Percentiles rank a stretch among this genome's conserved stretches.
Conservation (phyloP, 2,888 invertebrate species). For the Quadroppia sp. region DNA sequence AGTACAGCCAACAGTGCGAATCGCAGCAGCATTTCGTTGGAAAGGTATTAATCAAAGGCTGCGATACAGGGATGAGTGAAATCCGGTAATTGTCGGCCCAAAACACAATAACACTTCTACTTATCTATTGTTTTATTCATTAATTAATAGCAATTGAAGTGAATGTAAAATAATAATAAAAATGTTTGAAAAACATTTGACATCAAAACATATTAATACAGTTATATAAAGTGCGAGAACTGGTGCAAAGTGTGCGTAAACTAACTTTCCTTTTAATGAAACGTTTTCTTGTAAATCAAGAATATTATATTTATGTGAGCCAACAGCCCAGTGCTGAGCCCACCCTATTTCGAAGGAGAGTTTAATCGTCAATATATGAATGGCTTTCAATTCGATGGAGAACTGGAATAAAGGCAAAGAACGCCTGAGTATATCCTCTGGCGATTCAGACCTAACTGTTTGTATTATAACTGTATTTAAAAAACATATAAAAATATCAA, state of each 20-base stretch:
- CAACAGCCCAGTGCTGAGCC: constrained; percentile 1
- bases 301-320: constrained; percentile 25
- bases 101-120: too few relatives aligned
- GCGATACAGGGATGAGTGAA: background rate
- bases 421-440: constrained; percentile 17
- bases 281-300: constrained; percentile 31
- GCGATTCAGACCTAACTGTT: background rate
- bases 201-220: constrained; percentile 16
- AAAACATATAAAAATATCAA: background rate
- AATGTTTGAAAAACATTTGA: constrained; percentile 12
- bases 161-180: background rate
- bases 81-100: background rate
- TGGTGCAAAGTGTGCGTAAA: constrained; percentile 26
- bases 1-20: background rate
- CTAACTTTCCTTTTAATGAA: constrained; percentile 36
- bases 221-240: constrained; percentile 17
- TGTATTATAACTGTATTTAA: background rate
- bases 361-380: constrained; percentile 18
- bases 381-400: constrained; percentile 26
- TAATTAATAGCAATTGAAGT: background rate
- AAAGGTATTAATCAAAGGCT: background rate
- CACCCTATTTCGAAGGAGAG: constrained; percentile 33
- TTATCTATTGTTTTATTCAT: too few relatives aligned
- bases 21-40: background rate
- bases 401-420: constrained; percentile 22